Conservation (phyloP, 2,797 vertebrate genomes). For the Cephalopachus bancanus region DNA sequence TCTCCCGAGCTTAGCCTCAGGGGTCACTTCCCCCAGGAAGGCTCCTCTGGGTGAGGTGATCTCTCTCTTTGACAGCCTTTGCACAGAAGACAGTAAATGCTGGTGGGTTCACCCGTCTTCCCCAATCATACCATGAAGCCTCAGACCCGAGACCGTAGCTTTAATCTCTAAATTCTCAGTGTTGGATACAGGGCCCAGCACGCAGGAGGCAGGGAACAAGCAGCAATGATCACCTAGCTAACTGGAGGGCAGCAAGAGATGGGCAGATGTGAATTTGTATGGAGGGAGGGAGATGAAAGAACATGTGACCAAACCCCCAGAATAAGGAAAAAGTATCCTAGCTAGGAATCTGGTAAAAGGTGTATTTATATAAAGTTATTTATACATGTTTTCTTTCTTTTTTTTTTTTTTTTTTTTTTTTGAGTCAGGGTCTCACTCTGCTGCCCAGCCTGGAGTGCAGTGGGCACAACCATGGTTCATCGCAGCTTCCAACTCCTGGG, state of each 20-base stretch:
- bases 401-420: too few relatives aligned
- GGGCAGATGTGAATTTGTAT: background rate
- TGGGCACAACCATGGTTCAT: too few relatives aligned
- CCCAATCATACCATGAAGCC: background rate
- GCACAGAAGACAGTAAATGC: accelerated
- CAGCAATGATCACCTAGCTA: background rate
- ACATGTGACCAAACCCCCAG: background rate
- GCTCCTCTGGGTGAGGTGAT: background rate
- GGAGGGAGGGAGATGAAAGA: background rate
- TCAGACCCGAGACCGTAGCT: background rate
- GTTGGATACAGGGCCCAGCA: background rate
- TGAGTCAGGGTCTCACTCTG: too few relatives aligned
- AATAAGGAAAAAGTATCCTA: accelerated
- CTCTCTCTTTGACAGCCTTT: background rate
- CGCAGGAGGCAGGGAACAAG: background rate
- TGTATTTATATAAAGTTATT: background rate
- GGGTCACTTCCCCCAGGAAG: background rate
- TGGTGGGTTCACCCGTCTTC: background rate
- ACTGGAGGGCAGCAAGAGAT: accelerated
- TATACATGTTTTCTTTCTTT: background rate
- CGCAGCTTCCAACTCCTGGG: too few relatives aligned
- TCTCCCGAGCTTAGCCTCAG: background rate
- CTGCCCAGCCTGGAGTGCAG: too few relatives aligned
- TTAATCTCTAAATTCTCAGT: background rate
- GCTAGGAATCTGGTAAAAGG: background rate